These are phyloP conservation scores for Psammodynastes pulverulentus DNA, from an alignment of 2,113 vertebrate genomes.

Conservation along the genomic window DNA sequence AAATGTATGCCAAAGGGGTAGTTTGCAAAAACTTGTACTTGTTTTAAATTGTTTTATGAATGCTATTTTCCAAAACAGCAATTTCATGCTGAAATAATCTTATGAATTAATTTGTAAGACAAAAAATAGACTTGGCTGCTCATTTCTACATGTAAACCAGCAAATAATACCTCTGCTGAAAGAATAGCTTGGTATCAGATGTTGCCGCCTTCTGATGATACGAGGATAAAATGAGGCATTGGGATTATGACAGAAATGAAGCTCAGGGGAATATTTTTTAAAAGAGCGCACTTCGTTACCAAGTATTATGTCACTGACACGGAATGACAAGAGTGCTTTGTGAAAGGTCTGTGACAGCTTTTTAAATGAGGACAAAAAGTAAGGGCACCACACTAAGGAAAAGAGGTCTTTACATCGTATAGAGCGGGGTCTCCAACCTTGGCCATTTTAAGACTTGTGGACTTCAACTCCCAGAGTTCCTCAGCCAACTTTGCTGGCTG, in stretches of 20 bases:
- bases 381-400: not conserved
- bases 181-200: accelerated
- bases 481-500: too few relatives aligned
- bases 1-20: not conserved
- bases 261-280: not conserved
- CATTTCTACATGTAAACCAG: not conserved
- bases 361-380: not conserved
- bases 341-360: not conserved
- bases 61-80: not conserved
- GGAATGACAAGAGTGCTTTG: not conserved
- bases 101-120: not conserved
- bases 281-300: not conserved
- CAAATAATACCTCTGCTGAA: not conserved
- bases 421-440: not conserved
- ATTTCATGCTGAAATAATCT: not conserved
- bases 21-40: not conserved
- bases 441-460: too few relatives aligned
- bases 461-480: too few relatives aligned
- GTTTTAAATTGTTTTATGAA: not conserved
- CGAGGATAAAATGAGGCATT: accelerated
- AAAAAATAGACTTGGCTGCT: not conserved
- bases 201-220: not conserved
- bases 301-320: not conserved
- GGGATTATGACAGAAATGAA: not conserved
- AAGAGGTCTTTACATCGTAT: not conserved